Evolutionary conservation across 1,140 invertebrate species (phyloP).

Genomic region (Platyura marginata): DNA sequence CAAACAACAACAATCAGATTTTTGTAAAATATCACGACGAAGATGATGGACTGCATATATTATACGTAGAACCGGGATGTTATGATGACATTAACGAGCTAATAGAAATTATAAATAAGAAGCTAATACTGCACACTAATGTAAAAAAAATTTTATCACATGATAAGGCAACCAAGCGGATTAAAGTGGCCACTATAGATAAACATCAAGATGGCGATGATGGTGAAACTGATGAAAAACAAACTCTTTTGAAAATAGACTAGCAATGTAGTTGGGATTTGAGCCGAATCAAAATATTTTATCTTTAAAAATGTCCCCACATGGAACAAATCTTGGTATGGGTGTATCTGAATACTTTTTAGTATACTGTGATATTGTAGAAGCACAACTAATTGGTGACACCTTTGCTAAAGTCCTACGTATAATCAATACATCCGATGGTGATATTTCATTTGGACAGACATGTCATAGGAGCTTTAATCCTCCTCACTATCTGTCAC

Average conservation of each 20-base stretch:
- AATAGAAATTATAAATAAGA: neutral
- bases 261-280: neutral
- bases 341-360: neutral
- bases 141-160: neutral
- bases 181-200: neutral
- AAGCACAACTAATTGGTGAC: neutral
- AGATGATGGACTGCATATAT: neutral
- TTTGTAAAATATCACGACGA: neutral
- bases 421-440: neutral
- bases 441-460: neutral
- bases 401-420: neutral
- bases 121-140: neutral
- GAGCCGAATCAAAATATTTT: neutral
- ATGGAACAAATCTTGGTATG: neutral
- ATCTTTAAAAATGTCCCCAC: neutral
- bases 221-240: too few species aligned
- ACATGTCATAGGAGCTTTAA: neutral
- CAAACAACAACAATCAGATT: too few species aligned
- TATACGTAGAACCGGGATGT: neutral
- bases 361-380: neutral
- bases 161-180: neutral
- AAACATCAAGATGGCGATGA: neutral
- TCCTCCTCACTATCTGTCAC: neutral
- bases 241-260: neutral
- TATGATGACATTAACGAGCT: neutral